A percentile compares a stretch with the other conserved stretches of the same genome.
Conservation (phyloP, 2,888 invertebrate genomes). For the Mythimna impura region DNA sequence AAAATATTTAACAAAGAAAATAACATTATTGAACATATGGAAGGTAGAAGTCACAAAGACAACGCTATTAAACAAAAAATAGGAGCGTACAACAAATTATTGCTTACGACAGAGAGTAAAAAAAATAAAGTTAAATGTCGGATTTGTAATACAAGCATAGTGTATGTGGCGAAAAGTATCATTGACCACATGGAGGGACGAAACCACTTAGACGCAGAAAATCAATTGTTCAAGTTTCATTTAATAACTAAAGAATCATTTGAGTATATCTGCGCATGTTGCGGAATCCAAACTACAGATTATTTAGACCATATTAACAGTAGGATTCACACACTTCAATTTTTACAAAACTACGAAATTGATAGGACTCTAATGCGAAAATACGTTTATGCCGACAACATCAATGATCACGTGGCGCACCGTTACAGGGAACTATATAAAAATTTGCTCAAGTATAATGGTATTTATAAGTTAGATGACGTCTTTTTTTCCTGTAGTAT, state of each 20-base stretch:
- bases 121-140: background rate
- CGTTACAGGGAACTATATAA: background rate
- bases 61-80: background rate
- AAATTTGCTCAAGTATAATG: slow-evolving; percentile 11
- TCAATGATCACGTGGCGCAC: background rate
- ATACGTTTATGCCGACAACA: background rate
- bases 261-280: background rate
- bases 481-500: background rate
- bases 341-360: background rate
- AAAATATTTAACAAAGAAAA: background rate
- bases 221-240: background rate
- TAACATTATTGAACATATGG: slow-evolving; percentile 19
- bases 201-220: slow-evolving; percentile 1
- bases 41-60: background rate
- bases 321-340: background rate
- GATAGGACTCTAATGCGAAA: background rate
- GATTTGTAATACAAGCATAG: background rate
- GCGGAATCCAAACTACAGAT: background rate
- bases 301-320: slow-evolving; percentile 4
- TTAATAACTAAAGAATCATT: background rate
- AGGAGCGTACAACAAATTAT: background rate
- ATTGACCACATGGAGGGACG: slow-evolving; percentile 19
- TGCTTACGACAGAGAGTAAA: background rate
- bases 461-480: background rate
- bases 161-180: background rate